Percentiles rank a stretch among this genome's conserved stretches.
Conservation (phyloP, 2,888 invertebrate species). For the Meloe dianella region DNA sequence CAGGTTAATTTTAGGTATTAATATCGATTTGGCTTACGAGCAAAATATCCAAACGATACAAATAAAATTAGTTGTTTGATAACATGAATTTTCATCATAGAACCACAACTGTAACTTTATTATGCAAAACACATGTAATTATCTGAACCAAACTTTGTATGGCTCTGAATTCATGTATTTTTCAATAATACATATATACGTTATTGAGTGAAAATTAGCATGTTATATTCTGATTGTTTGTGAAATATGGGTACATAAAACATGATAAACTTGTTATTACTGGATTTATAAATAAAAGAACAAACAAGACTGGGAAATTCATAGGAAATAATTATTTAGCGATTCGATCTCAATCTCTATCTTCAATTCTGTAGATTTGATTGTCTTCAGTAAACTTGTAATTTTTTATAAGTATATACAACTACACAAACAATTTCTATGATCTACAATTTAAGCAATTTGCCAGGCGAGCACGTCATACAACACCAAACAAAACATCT, state of each 20-base stretch:
- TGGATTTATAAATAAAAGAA: not conserved
- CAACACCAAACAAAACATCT: not conserved
- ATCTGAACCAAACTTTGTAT: not conserved
- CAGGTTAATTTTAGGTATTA: not conserved
- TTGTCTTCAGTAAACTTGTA: too few relatives aligned
- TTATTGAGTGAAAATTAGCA: not conserved
- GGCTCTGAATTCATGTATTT: not conserved
- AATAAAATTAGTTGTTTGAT: not conserved
- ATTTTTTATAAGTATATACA: too few relatives aligned
- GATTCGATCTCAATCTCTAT: too few relatives aligned
- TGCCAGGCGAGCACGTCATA: not conserved
- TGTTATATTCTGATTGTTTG: not conserved
- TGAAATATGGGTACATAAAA: not conserved
- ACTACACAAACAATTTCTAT: too few relatives aligned
- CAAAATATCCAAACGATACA: not conserved
- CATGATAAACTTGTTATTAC: not conserved
- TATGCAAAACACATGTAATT: not conserved
- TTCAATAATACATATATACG: not conserved
- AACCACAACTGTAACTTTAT: slow-evolving; percentile 1
- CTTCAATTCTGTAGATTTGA: too few relatives aligned
- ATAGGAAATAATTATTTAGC: too few relatives aligned
- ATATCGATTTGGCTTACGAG: not conserved
- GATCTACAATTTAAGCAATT: not conserved
- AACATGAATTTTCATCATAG: not conserved
- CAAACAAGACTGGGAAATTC: not conserved